A percentile compares a stretch with the other conserved stretches of the same genome.
phyloP scores from a whole-genome alignment of 2,888 invertebrate species.

The Cephus nigrinus region DNA sequence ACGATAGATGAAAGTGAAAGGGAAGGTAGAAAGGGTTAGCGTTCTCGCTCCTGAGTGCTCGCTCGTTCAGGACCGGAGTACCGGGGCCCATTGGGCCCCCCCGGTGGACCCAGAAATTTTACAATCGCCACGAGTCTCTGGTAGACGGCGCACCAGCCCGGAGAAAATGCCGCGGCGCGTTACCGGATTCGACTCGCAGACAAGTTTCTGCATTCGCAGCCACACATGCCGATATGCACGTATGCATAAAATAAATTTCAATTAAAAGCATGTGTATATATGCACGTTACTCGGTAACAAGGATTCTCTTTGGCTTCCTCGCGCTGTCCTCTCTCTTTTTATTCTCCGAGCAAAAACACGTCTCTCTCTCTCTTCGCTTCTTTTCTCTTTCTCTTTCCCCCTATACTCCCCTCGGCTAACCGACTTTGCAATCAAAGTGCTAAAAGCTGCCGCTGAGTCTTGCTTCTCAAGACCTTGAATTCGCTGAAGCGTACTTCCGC shows the following conservation, averaged over 20 bases:
- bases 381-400: constrained; percentile 6
- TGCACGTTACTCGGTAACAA: background rate
- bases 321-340: background rate
- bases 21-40: constrained; percentile 65
- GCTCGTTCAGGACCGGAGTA: constrained; percentile 19
- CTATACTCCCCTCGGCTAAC: background rate
- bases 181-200: background rate
- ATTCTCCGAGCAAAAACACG: background rate
- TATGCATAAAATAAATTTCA: background rate
- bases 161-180: constrained; percentile 32
- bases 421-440: constrained; percentile 7
- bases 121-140: constrained; percentile 47
- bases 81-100: constrained; percentile 21
- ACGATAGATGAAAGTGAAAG: constrained; percentile 65
- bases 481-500: constrained; percentile 49
- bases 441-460: constrained; percentile 12
- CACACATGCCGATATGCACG: background rate
- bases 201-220: background rate
- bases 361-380: background rate
- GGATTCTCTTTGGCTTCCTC: background rate
- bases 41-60: constrained; percentile 31
- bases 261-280: background rate
- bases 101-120: constrained; percentile 42
- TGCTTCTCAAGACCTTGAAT: constrained; percentile 22
- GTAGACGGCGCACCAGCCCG: constrained; percentile 35